phyloP scores from a whole-genome alignment of 2,888 invertebrate genomes.

The Ichneumon xanthorius region DNA sequence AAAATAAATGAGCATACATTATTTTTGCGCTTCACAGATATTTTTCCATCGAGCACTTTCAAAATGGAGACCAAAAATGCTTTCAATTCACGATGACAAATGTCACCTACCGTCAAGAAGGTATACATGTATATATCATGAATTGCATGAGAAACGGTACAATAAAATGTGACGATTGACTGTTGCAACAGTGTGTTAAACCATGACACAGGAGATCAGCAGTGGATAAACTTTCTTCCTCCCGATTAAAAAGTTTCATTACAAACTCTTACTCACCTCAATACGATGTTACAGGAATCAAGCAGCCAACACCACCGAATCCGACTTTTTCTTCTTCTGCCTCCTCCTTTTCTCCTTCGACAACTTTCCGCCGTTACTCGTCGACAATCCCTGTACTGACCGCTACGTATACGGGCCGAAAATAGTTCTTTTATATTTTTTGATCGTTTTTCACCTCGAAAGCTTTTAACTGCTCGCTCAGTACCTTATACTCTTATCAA shows the following conservation, averaged over 20 bases:
- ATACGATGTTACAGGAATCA: constrained; percentile 45
- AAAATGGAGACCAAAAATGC: too few species aligned
- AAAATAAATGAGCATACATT: too few species aligned
- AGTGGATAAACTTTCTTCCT: background rate
- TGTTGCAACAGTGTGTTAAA: background rate
- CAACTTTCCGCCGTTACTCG: constrained; percentile 15
- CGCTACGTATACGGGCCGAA: constrained; percentile 25
- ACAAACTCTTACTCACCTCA: constrained; percentile 50
- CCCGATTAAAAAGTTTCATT: background rate
- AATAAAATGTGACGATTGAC: too few species aligned
- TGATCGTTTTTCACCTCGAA: constrained; percentile 15
- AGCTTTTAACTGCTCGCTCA: background rate
- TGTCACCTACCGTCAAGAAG: too few species aligned
- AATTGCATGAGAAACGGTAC: too few species aligned
- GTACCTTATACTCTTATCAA: constrained; percentile 29
- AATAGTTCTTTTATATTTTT: background rate
- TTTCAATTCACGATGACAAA: too few species aligned
- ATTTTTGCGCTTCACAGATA: too few species aligned
- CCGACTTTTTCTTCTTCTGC: constrained; percentile 27
- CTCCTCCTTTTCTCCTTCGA: background rate
- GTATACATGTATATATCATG: too few species aligned
- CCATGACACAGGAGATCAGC: background rate
- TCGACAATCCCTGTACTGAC: constrained; percentile 10
- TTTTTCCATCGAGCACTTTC: too few species aligned
- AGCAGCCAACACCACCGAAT: constrained; percentile 41